Percentiles rank a stretch among this genome's conserved stretches.
phyloP scores from a whole-genome alignment of 37 sponge, comb jelly and placozoan genomes.

The Theonella swinhoei region DNA sequence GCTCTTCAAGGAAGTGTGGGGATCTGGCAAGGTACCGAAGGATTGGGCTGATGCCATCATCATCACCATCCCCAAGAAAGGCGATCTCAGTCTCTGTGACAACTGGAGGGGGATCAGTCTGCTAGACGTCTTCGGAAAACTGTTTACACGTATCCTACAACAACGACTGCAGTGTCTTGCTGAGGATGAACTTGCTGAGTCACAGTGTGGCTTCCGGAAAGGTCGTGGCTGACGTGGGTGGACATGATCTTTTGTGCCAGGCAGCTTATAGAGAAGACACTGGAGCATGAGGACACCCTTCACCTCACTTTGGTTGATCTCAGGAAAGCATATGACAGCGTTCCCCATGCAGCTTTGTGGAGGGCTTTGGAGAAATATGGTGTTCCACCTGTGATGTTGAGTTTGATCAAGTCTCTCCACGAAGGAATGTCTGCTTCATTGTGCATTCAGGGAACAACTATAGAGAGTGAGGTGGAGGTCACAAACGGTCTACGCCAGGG shows the following conservation, averaged over 20 bases:
- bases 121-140: conserved; percentile 25
- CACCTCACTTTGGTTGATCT: not conserved
- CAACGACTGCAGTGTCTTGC: not conserved
- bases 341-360: conserved; percentile 39
- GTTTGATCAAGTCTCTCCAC: conserved; percentile 36
- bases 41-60: conserved; percentile 41
- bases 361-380: conserved; percentile 20
- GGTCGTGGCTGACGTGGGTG: conserved; percentile 6
- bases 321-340: conserved; percentile 6
- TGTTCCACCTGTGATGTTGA: conserved; percentile 19
- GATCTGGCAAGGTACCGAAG: not conserved
- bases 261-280: conserved; percentile 12
- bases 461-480: conserved; percentile 10
- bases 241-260: conserved; percentile 1
- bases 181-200: not conserved
- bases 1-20: conserved; percentile 17
- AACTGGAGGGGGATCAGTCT: too few relatives aligned
- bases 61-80: conserved; percentile 34
- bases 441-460: not conserved
- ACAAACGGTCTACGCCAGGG: conserved; percentile 42
- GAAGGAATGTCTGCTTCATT: conserved; percentile 27
- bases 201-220: conserved; percentile 12
- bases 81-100: conserved; percentile 25
- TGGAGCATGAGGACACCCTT: not conserved
- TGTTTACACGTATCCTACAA: not conserved